Percentiles rank a stretch among this genome's conserved stretches.
Conservation (phyloP, 2,888 invertebrate species). For the Agrotis ipsilon region DNA sequence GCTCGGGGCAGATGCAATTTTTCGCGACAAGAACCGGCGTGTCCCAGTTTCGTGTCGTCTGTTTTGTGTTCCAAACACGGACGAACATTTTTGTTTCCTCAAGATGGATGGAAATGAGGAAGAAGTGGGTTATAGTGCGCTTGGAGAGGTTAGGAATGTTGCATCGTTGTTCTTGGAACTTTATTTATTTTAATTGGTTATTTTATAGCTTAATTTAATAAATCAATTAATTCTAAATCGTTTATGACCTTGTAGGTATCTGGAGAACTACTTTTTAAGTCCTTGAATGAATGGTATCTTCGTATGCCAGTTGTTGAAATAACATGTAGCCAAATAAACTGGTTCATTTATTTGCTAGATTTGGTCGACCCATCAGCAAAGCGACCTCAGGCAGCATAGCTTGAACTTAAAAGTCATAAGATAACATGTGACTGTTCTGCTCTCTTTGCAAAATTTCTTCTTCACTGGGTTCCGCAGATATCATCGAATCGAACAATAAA, state of each 20-base stretch:
- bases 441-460: not conserved
- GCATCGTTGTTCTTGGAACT: not conserved
- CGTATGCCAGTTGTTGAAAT: too few relatives aligned
- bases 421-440: not conserved
- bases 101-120: constrained; percentile 39
- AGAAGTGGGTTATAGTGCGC: constrained; percentile 40
- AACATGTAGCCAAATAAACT: too few relatives aligned
- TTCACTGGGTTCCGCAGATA: constrained; percentile 2
- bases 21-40: constrained; percentile 53
- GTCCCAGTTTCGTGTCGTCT: constrained; percentile 51
- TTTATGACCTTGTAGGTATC: too few relatives aligned
- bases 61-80: constrained; percentile 54
- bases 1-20: constrained; percentile 57
- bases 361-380: not conserved
- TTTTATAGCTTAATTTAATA: not conserved
- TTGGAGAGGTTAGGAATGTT: constrained; percentile 31
- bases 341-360: too few relatives aligned
- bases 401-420: not conserved
- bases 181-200: not conserved
- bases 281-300: too few relatives aligned
- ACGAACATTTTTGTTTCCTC: constrained; percentile 43
- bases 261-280: too few relatives aligned
- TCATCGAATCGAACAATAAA: constrained; percentile 22
- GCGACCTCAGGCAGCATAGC: not conserved
- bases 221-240: too few relatives aligned